Conservation (phyloP, 2,113 vertebrate genomes). For the Pteropus alecto region DNA sequence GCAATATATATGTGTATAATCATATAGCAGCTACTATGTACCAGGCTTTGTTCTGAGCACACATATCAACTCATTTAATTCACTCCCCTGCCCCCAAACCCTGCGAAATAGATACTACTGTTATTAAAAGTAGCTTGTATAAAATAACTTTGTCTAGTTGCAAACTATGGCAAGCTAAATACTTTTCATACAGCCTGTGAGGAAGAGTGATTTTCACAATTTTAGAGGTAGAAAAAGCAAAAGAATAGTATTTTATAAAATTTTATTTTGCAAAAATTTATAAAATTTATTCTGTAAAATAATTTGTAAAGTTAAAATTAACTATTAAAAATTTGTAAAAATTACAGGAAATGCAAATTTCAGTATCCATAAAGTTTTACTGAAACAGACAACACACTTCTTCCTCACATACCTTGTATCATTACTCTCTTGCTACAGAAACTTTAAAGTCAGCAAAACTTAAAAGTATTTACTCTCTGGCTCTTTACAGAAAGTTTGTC, state of each 20-base stretch:
- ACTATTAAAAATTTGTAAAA: not conserved
- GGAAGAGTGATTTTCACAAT: not conserved
- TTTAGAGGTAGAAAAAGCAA: not conserved
- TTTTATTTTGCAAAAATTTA: not conserved
- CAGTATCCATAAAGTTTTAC: not conserved
- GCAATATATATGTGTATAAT: not conserved
- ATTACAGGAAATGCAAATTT: not conserved
- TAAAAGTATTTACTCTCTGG: not conserved
- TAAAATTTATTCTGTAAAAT: not conserved
- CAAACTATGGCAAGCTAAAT: not conserved
- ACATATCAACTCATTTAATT: not conserved
- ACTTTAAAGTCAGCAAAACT: not conserved
- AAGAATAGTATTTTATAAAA: not conserved
- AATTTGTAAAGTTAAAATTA: not conserved
- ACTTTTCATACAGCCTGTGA: not conserved
- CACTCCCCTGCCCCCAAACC: not conserved
- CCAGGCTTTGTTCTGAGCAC: not conserved
- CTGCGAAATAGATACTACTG: not conserved
- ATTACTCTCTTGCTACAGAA: slow-evolving; percentile 18
- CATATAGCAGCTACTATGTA: not conserved
- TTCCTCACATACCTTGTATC: not conserved
- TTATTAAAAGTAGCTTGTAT: not conserved
- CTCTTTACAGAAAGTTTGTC: not conserved
- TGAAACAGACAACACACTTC: not conserved
- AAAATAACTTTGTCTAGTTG: not conserved